Base-by-base conservation (phyloP, 1,140 invertebrate species). In the Brachionus koreanus region DNA sequence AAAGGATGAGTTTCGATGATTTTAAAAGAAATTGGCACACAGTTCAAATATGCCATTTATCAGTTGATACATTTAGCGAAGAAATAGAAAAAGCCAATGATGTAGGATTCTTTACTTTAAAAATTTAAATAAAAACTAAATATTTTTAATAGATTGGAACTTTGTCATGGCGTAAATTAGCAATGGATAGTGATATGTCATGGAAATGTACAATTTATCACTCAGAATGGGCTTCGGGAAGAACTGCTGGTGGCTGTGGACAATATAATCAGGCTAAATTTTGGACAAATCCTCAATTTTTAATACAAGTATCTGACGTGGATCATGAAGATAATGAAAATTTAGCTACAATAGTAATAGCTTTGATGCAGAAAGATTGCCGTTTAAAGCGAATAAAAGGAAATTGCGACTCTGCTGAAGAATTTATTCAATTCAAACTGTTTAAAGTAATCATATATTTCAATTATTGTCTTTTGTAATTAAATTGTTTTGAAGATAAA, bases 241-340 rank as follows among this genome's bases (percentile, higher is more conserved):
- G 33, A 25, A 83, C 82, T 29, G 82, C 82, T 3, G 82, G 82
- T 75, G 82, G 82, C 16, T 83, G 69, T 77, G 82, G 82, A 29
- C 69, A 74, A 74, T 43, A 35, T 16, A 57, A 57, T 29, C 52
- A 39, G 43, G 57, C 39, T 12, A 76, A 75, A 43, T 83, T 75
- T 63, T 83, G 69, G 49, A 83, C 49, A 29, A 83, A 83, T 83
- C 82, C 82, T n/a, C 69, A 75, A 65, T 83, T 74, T 83, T 65
- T 83, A 23, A 67, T 83, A 23, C 25, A 83, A 39, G 57, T 83
- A n/a, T 67, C n/a, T 23, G 69, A 83, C 52, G 33, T 37, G 9
- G 69, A 76, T 52, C 25, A 12, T 13, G 46, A 76, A 10, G 52
- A 75, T 67, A 65, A 37, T 49, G 82, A 83, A 39, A 42, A 25